These are phyloP conservation scores for Anser cygnoides DNA, from an alignment of 2,113 vertebrate species.

Conservation along the genomic window DNA sequence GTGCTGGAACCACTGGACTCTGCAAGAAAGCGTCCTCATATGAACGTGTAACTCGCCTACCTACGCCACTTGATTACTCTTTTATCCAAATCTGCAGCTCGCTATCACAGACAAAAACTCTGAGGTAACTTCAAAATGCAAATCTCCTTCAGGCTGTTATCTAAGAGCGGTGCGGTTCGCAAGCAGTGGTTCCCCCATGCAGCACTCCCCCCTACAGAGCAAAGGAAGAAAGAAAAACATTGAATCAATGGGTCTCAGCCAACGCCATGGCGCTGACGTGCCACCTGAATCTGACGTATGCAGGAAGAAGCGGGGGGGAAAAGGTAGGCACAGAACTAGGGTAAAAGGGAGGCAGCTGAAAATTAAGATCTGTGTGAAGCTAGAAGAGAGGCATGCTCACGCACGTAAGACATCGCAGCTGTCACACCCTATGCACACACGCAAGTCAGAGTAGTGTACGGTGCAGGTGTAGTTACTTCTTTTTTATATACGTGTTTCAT, in stretches of 20 bases:
- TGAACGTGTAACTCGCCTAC: background rate
- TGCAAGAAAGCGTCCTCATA: background rate
- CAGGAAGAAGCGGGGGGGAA: background rate
- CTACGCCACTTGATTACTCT: rapidly evolving
- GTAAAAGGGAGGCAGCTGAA: constrained; percentile 3
- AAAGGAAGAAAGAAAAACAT: background rate
- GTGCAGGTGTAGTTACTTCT: background rate
- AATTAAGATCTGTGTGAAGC: constrained; percentile 18
- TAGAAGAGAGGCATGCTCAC: background rate
- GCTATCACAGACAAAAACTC: background rate
- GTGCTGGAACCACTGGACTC: background rate
- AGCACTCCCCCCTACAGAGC: background rate
- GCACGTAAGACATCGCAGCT: background rate
- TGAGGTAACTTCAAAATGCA: background rate
- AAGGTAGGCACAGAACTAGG: background rate
- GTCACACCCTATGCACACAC: constrained; percentile 2
- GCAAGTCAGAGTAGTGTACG: background rate
- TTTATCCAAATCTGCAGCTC: background rate
- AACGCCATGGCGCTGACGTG: rapidly evolving
- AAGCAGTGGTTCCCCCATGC: background rate
- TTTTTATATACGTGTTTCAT: background rate
- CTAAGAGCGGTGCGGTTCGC: background rate
- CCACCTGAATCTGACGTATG: background rate
- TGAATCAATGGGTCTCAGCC: rapidly evolving
- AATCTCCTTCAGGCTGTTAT: background rate